A percentile compares a stretch with the other conserved stretches of the same genome.
phyloP scores from a whole-genome alignment of 2,888 invertebrate species.

The Drosophila seclusa region DNA sequence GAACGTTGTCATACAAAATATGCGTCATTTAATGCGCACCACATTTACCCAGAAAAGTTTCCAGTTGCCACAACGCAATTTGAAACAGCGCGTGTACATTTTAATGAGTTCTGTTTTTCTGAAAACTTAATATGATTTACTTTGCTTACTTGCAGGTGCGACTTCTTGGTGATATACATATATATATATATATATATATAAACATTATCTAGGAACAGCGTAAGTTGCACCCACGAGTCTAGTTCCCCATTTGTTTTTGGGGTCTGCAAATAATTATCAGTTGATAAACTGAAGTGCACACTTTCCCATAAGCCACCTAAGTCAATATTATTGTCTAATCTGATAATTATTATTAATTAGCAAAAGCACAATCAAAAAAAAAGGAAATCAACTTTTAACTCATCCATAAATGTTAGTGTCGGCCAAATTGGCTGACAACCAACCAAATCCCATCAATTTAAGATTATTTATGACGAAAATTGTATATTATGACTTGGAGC shows the following conservation, averaged over 20 bases:
- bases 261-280: conserved; percentile 37
- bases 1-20: conserved; percentile 1
- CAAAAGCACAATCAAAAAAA: neutral
- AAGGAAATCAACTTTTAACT: conserved; percentile 2
- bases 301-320: conserved; percentile 27
- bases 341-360: conserved; percentile 58
- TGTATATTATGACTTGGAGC: conserved; percentile 8
- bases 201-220: neutral
- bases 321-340: conserved; percentile 57
- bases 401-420: conserved; percentile 21
- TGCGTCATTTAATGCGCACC: conserved; percentile 39
- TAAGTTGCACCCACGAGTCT: neutral
- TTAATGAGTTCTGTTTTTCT: neutral
- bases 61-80: conserved; percentile 38
- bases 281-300: conserved; percentile 41
- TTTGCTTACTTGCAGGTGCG: conserved; percentile 18
- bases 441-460: conserved; percentile 36
- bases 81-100: conserved; percentile 11
- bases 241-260: neutral
- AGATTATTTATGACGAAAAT: conserved; percentile 47
- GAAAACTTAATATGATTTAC: conserved; percentile 3
- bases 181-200: neutral
- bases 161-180: neutral
- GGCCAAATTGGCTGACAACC: conserved; percentile 17
- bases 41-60: conserved; percentile 17